A percentile compares a stretch with the other conserved stretches of the same genome.
phyloP scores from a whole-genome alignment of 2,113 vertebrate genomes.

The Myotis lucifugus region DNA sequence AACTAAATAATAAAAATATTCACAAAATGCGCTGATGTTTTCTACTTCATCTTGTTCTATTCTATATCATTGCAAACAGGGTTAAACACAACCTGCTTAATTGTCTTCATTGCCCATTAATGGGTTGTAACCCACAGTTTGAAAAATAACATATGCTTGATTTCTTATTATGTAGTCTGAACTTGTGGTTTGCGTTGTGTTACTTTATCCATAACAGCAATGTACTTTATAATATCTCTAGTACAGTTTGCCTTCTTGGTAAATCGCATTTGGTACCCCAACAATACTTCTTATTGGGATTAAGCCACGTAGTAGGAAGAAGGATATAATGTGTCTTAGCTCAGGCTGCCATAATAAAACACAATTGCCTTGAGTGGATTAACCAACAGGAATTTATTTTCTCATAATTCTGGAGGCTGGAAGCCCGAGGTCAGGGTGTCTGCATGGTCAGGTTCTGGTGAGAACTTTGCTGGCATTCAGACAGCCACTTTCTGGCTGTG shows the following conservation, averaged over 20 bases:
- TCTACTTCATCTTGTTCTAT: background rate
- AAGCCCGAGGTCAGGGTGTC: background rate
- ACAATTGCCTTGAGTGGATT: background rate
- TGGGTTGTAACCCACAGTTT: background rate
- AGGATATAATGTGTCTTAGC: background rate
- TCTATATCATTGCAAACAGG: background rate
- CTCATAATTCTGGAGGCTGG: background rate
- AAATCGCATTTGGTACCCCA: background rate
- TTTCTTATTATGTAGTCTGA: slow-evolving; percentile 25
- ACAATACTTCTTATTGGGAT: background rate
- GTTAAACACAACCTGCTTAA: background rate
- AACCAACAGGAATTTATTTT: background rate
- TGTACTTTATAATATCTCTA: background rate
- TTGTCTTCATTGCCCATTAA: background rate
- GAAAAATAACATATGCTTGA: background rate
- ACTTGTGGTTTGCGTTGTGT: background rate
- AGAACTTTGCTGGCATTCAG: background rate
- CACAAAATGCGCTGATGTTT: background rate
- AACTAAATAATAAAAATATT: background rate
- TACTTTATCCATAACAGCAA: background rate
- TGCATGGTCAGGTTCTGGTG: background rate
- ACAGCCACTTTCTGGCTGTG: background rate
- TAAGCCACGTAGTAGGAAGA: background rate
- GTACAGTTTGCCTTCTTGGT: background rate
- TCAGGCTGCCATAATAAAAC: background rate